These are phyloP conservation scores for Whitmania pigra DNA, from an alignment of 1,140 invertebrate species.

Conservation along the genomic window DNA sequence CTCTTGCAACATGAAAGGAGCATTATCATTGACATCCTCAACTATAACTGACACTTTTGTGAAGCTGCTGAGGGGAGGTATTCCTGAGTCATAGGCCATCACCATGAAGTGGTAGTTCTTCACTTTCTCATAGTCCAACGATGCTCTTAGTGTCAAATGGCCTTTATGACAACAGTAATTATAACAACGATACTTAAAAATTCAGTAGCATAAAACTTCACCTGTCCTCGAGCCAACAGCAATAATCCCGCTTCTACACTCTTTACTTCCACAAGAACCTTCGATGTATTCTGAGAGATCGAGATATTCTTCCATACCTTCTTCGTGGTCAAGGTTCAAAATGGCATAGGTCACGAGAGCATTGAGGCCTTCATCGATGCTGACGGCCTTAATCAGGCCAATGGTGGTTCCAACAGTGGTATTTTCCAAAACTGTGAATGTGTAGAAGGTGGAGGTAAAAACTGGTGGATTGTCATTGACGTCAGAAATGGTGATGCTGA, in stretches of 20 bases:
- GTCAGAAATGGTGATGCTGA: constrained; percentile 58
- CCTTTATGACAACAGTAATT: too few relatives aligned
- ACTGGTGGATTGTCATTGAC: constrained; percentile 65
- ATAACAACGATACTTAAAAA: too few relatives aligned
- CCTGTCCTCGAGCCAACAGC: too few relatives aligned
- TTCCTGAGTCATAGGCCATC: constrained; percentile 78
- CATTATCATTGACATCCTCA: constrained; percentile 59
- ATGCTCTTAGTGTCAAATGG: too few relatives aligned
- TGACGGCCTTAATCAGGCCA: constrained; percentile 57
- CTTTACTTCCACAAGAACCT: too few relatives aligned
- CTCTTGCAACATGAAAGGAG: too few relatives aligned
- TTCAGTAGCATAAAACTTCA: too few relatives aligned
- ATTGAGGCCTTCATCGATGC: constrained; percentile 64
- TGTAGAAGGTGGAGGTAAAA: constrained; percentile 64
- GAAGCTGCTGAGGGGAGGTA: constrained; percentile 69
- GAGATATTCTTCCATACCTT: too few relatives aligned
- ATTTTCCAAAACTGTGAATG: constrained; percentile 59
- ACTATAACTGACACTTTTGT: constrained; percentile 67
- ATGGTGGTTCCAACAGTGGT: constrained; percentile 57
- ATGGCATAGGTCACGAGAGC: constrained; percentile 39
- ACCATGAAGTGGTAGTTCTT: constrained; percentile 67
- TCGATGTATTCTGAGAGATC: too few relatives aligned
- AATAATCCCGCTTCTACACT: too few relatives aligned
- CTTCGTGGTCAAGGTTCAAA: too few relatives aligned
- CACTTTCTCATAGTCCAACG: constrained; percentile 67